Percentiles rank a stretch among this genome's conserved stretches.
phyloP scores from a whole-genome alignment of 2,797 vertebrate species.

The Lepilemur ruficaudatus region DNA sequence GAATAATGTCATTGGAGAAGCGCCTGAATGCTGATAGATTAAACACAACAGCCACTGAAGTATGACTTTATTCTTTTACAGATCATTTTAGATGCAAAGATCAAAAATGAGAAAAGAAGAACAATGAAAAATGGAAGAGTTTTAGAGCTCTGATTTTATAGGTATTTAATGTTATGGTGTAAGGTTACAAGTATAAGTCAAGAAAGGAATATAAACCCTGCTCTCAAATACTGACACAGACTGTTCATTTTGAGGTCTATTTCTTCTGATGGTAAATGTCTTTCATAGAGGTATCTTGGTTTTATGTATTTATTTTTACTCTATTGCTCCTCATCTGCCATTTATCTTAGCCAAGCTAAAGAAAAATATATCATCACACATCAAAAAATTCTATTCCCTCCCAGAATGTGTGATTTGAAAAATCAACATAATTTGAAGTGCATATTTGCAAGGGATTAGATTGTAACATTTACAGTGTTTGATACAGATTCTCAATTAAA shows the following conservation, averaged over 20 bases:
- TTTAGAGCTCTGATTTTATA: not conserved
- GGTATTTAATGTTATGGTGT: not conserved
- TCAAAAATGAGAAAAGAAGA: conserved; percentile 18
- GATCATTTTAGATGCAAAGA: conserved; percentile 46
- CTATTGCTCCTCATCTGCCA: not conserved
- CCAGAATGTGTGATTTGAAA: not conserved
- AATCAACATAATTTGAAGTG: not conserved
- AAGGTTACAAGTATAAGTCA: not conserved
- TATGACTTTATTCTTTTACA: conserved; percentile 45
- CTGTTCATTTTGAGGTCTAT: not conserved
- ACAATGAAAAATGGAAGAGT: not conserved
- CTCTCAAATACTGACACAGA: not conserved
- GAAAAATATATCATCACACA: not conserved
- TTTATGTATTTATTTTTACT: not conserved
- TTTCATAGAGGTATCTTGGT: not conserved
- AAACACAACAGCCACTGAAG: conserved; percentile 31
- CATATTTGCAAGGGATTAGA: not conserved
- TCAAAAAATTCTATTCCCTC: not conserved
- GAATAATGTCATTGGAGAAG: conserved; percentile 53
- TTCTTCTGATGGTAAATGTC: not conserved
- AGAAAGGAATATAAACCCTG: not conserved
- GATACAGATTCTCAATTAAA: not conserved
- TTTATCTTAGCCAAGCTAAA: not conserved
- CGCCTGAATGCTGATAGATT: not conserved
- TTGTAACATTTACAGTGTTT: not conserved